A percentile compares a stretch with the other conserved stretches of the same genome.
Evolutionary conservation across 2,888 invertebrate genomes (phyloP).

Genomic region (Apodemia duryi): DNA sequence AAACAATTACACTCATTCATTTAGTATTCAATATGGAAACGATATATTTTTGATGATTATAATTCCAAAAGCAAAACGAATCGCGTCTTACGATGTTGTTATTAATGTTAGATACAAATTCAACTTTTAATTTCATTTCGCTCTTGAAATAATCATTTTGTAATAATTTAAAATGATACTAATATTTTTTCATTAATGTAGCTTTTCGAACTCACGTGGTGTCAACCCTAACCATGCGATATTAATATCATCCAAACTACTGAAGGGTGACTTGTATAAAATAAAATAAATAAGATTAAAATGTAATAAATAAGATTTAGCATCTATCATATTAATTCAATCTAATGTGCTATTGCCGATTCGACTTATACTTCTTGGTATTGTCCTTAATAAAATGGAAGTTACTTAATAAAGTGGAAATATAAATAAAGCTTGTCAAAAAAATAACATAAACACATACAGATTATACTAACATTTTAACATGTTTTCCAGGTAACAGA

Average conservation of each 20-base stretch:
- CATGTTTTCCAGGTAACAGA: slow-evolving; percentile 59
- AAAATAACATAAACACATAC: neutral
- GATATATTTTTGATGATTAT: no score
- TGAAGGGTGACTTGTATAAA: neutral
- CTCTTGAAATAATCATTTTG: neutral
- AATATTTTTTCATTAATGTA: neutral
- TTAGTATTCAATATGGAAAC: no score
- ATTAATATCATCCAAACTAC: neutral
- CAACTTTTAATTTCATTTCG: neutral
- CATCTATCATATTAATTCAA: neutral
- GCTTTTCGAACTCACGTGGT: neutral
- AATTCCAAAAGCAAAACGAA: no score
- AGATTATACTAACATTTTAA: slow-evolving; percentile 8
- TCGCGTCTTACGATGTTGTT: no score
- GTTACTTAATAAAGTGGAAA: neutral
- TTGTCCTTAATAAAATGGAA: neutral
- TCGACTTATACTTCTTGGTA: no score
- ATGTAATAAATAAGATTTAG: neutral
- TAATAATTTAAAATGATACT: neutral
- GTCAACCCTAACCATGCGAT: neutral
- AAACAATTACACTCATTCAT: no score
- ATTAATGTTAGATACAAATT: neutral
- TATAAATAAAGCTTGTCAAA: neutral
- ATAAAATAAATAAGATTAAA: neutral
- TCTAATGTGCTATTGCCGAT: neutral